Evolutionary conservation across 2,888 invertebrate species (phyloP).

Genomic region (Nipponacmea schrenckii): DNA sequence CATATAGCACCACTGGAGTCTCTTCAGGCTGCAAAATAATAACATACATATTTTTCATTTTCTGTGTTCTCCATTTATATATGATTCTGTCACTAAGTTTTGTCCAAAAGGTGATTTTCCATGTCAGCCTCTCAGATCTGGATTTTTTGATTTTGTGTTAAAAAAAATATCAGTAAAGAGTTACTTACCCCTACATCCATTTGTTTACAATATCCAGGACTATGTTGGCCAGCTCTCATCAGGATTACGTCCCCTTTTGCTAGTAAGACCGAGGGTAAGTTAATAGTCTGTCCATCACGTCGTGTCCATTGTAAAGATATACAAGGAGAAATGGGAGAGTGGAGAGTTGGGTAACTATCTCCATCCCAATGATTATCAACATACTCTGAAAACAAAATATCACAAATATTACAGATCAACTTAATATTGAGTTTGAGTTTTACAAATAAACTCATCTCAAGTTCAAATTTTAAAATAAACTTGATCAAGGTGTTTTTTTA

Average conservation of each 20-base stretch:
- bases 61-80: too few relatives aligned
- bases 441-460: background rate
- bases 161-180: too few relatives aligned
- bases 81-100: too few relatives aligned
- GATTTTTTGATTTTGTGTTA: too few relatives aligned
- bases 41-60: too few relatives aligned
- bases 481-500: too few relatives aligned
- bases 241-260: conserved; percentile 90
- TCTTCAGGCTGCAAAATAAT: too few relatives aligned
- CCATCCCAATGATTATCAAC: conserved; percentile 48
- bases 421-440: background rate
- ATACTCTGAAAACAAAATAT: conserved; percentile 40
- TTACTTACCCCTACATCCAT: conserved; percentile 36
- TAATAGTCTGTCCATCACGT: conserved; percentile 86
- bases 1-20: conserved; percentile 26
- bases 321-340: conserved; percentile 91
- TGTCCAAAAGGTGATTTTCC: too few relatives aligned
- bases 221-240: conserved; percentile 86
- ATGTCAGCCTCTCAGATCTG: too few relatives aligned
- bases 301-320: conserved; percentile 95
- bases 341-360: conserved; percentile 81
- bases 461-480: too few relatives aligned
- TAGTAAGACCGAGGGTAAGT: conserved; percentile 88
- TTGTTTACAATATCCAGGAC: conserved; percentile 72
- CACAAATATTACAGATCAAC: too few relatives aligned